phyloP scores from a whole-genome alignment of 2,888 invertebrate genomes.

The Caradrina clavipalpis region DNA sequence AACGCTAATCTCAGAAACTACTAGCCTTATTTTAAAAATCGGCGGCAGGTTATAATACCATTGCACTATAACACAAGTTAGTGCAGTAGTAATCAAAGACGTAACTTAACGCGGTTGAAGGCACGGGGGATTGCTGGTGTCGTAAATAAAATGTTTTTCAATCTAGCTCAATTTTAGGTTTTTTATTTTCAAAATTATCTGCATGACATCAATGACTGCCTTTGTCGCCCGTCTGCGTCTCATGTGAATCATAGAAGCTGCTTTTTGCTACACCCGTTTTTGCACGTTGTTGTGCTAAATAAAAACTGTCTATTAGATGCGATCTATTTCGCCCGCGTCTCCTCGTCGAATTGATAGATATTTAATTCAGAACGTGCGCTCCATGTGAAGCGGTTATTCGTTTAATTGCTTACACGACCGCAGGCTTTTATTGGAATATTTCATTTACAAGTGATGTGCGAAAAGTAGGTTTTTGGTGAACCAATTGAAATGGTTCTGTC shows the following conservation, averaged over 20 bases:
- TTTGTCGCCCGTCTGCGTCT: conserved; percentile 23
- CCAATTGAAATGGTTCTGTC: conserved; percentile 21
- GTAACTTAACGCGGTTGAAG: too few species aligned
- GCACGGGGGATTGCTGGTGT: too few species aligned
- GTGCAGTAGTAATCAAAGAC: too few species aligned
- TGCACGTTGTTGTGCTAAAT: conserved; percentile 40
- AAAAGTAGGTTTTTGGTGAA: conserved; percentile 21
- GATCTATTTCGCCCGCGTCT: conserved; percentile 66
- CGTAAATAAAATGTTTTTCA: background rate
- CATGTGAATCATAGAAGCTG: conserved; percentile 39
- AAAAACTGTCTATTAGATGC: conserved; percentile 62
- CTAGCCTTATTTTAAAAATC: too few species aligned
- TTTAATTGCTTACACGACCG: conserved; percentile 53
- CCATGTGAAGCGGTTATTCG: conserved; percentile 46
- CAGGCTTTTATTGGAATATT: conserved; percentile 27
- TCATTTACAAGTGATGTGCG: conserved; percentile 19
- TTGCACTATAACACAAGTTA: too few species aligned
- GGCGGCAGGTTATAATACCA: too few species aligned
- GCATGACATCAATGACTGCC: conserved; percentile 13
- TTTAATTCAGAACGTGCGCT: conserved; percentile 64
- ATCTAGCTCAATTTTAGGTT: background rate
- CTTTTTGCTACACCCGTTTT: conserved; percentile 49
- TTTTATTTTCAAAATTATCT: conserved; percentile 1
- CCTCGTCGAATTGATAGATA: conserved; percentile 64
- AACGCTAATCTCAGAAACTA: too few species aligned